Evolutionary conservation across 2,113 vertebrate species (phyloP).

Genomic region (Falco punctatus): DNA sequence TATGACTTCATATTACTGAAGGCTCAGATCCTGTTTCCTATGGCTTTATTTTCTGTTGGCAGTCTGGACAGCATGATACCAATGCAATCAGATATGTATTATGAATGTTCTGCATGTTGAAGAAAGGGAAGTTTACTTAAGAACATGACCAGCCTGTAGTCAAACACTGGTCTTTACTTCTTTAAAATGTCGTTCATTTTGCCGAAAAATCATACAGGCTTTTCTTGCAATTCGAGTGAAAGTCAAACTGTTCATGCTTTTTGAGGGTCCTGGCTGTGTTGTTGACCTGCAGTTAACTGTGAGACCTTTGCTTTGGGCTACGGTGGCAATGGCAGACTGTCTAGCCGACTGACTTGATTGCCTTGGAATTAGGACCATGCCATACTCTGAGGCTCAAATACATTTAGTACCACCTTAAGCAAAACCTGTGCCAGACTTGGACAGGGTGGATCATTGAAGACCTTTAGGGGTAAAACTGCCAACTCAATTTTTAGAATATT

Average conservation of each 20-base stretch:
- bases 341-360: background rate
- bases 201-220: background rate
- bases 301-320: background rate
- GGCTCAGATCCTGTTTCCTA: background rate
- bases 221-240: background rate
- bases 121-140: background rate
- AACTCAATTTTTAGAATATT: background rate
- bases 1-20: background rate
- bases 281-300: background rate
- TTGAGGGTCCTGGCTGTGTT: background rate
- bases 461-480: background rate
- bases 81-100: background rate
- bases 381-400: background rate
- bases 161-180: background rate
- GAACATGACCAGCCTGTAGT: background rate
- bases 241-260: background rate
- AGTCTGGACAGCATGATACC: background rate
- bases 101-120: accelerated
- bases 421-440: background rate
- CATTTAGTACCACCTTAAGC: accelerated
- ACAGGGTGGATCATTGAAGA: background rate
- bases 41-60: background rate
- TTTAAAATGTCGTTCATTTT: background rate
- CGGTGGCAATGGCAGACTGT: background rate
- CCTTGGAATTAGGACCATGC: background rate